Evolutionary conservation across 2,888 invertebrate genomes (phyloP).

Genomic region (Agrochola lota): DNA sequence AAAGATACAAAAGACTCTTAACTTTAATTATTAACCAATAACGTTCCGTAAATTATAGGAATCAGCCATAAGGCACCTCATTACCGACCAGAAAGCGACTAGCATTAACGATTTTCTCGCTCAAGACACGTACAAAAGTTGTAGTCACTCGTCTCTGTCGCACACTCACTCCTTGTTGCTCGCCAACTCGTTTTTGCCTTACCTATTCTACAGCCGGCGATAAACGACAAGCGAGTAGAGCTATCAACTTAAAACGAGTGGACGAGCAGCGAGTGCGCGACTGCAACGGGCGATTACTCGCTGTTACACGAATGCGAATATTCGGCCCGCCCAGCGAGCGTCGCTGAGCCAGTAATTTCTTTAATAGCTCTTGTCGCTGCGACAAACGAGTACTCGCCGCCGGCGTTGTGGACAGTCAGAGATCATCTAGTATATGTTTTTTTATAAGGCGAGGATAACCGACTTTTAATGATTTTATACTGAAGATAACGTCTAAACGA

Average conservation of each 20-base stretch:
- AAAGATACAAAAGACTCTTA: too few relatives aligned
- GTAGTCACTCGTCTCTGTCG: too few relatives aligned
- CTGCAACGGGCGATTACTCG: not conserved
- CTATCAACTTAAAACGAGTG: too few relatives aligned
- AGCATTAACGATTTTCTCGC: not conserved
- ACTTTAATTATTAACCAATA: too few relatives aligned
- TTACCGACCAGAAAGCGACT: too few relatives aligned
- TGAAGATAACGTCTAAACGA: too few relatives aligned
- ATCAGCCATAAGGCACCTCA: not conserved
- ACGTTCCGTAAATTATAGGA: too few relatives aligned
- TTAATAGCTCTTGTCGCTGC: too few relatives aligned
- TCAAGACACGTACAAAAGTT: not conserved
- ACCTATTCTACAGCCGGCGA: not conserved
- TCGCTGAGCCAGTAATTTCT: not conserved
- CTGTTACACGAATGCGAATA: too few relatives aligned
- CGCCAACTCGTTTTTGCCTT: not conserved
- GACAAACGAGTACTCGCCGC: not conserved
- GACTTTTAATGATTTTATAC: too few relatives aligned
- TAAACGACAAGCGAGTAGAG: not conserved
- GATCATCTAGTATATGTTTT: not conserved
- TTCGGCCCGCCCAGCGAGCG: not conserved
- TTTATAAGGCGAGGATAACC: not conserved
- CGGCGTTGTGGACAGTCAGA: not conserved
- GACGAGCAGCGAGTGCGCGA: not conserved
- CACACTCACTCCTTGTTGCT: not conserved